Percentiles rank a stretch among this genome's conserved stretches.
Conservation (phyloP, 2,888 invertebrate genomes). For the Zaprionus lineosus region DNA sequence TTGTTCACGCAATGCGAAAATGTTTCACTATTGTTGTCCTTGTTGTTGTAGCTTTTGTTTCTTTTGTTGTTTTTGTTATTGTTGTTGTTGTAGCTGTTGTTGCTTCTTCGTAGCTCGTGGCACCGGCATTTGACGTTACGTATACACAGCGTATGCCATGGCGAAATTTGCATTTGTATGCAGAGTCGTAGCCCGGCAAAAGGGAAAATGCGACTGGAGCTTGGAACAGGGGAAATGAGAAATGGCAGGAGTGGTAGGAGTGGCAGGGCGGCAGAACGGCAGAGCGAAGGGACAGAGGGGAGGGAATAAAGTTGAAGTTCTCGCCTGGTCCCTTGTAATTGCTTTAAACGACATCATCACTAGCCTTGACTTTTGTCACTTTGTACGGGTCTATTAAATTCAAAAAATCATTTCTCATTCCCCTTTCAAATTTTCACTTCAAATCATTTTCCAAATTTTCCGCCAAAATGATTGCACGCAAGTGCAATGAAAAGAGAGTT, state of each 20-base stretch:
- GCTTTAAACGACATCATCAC: conserved; percentile 75
- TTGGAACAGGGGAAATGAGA: too few species aligned
- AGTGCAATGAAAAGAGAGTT: too few species aligned
- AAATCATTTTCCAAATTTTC: too few species aligned
- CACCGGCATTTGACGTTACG: conserved; percentile 63
- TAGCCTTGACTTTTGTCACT: conserved; percentile 27
- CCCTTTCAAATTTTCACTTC: too few species aligned
- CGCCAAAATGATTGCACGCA: too few species aligned
- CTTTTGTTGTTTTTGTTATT: conserved; percentile 20
- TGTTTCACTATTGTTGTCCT: conserved; percentile 56
- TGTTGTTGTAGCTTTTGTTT: conserved; percentile 30
- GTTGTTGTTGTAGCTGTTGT: conserved; percentile 17
- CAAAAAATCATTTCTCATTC: too few species aligned
- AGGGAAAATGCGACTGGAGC: too few species aligned
- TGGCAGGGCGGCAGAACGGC: too few species aligned
- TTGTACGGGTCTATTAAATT: conserved; percentile 56
- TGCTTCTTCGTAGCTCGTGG: too few species aligned
- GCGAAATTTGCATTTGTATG: conserved; percentile 76
- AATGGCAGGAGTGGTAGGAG: neutral
- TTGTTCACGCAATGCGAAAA: conserved; percentile 76
- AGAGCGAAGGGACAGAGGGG: too few species aligned
- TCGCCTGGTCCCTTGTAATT: conserved; percentile 60
- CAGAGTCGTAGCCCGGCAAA: conserved; percentile 56
- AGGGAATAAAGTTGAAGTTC: conserved; percentile 3
- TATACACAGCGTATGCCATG: conserved; percentile 73